Evolutionary conservation across 2,888 invertebrate species (phyloP).

Genomic region (Cylloceria caligata): DNA sequence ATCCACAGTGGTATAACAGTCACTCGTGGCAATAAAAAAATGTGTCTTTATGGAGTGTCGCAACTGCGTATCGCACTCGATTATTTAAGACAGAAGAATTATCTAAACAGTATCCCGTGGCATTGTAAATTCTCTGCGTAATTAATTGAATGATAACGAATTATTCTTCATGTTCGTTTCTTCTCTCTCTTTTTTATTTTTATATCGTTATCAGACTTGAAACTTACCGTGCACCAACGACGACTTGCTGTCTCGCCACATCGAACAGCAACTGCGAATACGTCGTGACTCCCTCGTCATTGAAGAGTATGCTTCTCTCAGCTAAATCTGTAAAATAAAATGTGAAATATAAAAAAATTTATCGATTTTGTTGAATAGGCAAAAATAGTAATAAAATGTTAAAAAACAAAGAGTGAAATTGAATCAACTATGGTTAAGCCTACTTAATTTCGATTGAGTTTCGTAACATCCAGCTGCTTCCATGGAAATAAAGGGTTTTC

Average conservation of each 20-base stretch:
- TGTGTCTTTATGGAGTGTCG: slow-evolving; percentile 34
- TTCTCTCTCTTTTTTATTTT: neutral
- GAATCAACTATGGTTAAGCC: too few species aligned
- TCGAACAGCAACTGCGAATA: slow-evolving; percentile 95
- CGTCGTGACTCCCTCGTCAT: slow-evolving; percentile 90
- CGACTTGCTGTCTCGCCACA: slow-evolving; percentile 93
- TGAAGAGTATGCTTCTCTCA: slow-evolving; percentile 85
- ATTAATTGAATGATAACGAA: slow-evolving; percentile 9
- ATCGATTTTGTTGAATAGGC: neutral
- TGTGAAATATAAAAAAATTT: neutral
- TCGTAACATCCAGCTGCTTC: too few species aligned
- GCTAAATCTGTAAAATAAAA: slow-evolving; percentile 88
- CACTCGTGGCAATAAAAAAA: slow-evolving; percentile 18
- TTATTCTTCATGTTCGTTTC: neutral
- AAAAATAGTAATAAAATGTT: neutral
- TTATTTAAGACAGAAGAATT: slow-evolving; percentile 35
- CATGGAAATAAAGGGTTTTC: too few species aligned
- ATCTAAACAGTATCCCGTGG: neutral
- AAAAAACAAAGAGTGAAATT: neutral
- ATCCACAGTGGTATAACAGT: slow-evolving; percentile 26
- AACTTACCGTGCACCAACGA: slow-evolving; percentile 95
- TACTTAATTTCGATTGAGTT: too few species aligned
- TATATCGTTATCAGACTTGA: neutral
- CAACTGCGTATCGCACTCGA: slow-evolving; percentile 9
- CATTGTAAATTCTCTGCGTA: neutral